These are phyloP conservation scores for Acleris sparsana DNA, from an alignment of 2,888 invertebrate species.

Conservation along the genomic window DNA sequence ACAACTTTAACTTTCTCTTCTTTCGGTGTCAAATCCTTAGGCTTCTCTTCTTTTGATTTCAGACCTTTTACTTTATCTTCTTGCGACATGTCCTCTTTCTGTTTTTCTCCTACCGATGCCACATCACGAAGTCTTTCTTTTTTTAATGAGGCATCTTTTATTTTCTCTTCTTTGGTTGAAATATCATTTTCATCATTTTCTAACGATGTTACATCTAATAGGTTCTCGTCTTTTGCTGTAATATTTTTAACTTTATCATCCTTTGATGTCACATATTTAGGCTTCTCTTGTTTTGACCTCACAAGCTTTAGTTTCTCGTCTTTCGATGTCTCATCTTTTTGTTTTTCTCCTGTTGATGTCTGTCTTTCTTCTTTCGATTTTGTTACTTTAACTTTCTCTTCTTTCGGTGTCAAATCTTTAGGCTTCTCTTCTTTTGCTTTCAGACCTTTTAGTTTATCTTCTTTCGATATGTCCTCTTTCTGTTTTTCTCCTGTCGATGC, in stretches of 20 bases:
- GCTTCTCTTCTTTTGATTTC: background rate
- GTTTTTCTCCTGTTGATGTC: too few relatives aligned
- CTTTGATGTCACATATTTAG: background rate
- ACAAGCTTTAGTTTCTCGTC: too few relatives aligned
- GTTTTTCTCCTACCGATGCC: too few relatives aligned
- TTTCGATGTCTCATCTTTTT: too few relatives aligned
- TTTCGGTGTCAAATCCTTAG: conserved; percentile 2
- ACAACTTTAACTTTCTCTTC: conserved; percentile 9
- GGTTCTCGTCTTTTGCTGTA: conserved; percentile 25
- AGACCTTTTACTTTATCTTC: background rate
- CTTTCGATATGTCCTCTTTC: too few relatives aligned
- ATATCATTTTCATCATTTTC: too few relatives aligned
- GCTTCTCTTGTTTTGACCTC: background rate
- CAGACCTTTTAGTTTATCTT: background rate
- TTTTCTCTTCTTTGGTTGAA: too few relatives aligned
- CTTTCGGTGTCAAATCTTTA: conserved; percentile 9
- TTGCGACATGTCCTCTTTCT: too few relatives aligned
- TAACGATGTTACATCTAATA: background rate
- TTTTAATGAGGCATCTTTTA: too few relatives aligned
- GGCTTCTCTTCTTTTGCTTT: background rate
- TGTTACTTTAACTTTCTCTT: background rate
- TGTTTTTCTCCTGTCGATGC: too few relatives aligned
- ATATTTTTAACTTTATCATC: too few relatives aligned
- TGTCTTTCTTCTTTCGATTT: background rate
- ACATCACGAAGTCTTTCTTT: too few relatives aligned